Conservation (phyloP, 92 coral and sea anemone genomes). For the Galaxea fascicularis region DNA sequence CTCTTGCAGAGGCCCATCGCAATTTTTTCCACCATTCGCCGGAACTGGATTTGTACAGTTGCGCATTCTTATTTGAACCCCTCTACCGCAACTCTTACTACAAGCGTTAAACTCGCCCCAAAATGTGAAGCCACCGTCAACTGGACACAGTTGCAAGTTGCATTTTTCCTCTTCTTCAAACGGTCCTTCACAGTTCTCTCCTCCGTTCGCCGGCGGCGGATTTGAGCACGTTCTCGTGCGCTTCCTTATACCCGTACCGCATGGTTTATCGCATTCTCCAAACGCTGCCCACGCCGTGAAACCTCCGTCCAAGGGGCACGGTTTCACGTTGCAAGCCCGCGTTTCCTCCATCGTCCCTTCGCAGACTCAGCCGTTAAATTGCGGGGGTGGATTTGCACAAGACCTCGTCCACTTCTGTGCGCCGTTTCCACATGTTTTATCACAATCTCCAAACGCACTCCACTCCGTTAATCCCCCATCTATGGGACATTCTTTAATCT, state of each 20-base stretch:
- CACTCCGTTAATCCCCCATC: slow-evolving; percentile 68
- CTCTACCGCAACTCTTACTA: slow-evolving; percentile 32
- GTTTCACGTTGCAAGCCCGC: slow-evolving; percentile 54
- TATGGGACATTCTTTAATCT: slow-evolving; percentile 66
- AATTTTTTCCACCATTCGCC: slow-evolving; percentile 28
- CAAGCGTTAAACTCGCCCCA: slow-evolving; percentile 36
- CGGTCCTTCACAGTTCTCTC: slow-evolving; percentile 66
- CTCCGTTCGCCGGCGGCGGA: slow-evolving; percentile 70
- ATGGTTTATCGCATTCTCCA: slow-evolving; percentile 41
- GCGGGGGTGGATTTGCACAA: slow-evolving; percentile 69
- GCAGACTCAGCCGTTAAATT: slow-evolving; percentile 59
- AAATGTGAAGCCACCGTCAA: slow-evolving; percentile 24
- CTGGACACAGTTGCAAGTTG: slow-evolving; percentile 25
- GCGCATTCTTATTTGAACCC: slow-evolving; percentile 24
- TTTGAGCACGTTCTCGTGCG: slow-evolving; percentile 59
- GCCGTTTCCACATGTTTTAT: slow-evolving; percentile 69
- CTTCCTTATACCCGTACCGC: slow-evolving; percentile 52
- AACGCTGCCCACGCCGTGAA: slow-evolving; percentile 67
- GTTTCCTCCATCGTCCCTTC: slow-evolving; percentile 53
- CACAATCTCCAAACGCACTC: slow-evolving; percentile 60
- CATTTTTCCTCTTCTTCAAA: slow-evolving; percentile 24
- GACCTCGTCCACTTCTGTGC: slow-evolving; percentile 51
- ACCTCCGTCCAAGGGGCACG: slow-evolving; percentile 71
- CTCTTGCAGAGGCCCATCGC: slow-evolving; percentile 31
- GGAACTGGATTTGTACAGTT: slow-evolving; percentile 33